Evolutionary conservation across 2,113 vertebrate genomes (phyloP).

Genomic region (Uria lomvia): DNA sequence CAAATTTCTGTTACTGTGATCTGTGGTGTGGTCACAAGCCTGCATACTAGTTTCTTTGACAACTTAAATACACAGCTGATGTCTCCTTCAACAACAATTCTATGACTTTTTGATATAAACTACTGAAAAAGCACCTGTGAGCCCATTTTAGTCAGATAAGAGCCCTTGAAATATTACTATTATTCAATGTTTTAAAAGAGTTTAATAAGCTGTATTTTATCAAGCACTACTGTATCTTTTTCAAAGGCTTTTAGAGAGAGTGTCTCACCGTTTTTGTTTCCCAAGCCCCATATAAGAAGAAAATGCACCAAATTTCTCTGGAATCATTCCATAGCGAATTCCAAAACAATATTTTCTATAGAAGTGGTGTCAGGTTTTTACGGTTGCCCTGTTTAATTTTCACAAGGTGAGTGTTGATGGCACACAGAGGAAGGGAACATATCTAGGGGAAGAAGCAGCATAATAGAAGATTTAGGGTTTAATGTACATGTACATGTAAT

Average conservation of each 20-base stretch:
- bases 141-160: not conserved
- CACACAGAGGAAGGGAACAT: not conserved
- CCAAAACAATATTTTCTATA: not conserved
- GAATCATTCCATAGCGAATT: not conserved
- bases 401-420: not conserved
- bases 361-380: not conserved
- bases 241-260: not conserved
- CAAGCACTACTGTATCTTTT: not conserved
- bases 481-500: not conserved
- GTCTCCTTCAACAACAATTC: not conserved
- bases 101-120: not conserved
- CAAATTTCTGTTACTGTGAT: not conserved
- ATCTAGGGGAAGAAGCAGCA: not conserved
- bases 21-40: not conserved
- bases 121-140: constrained; percentile 9
- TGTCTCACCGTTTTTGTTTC: not conserved
- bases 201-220: constrained; percentile 11
- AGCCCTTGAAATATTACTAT: not conserved
- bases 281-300: not conserved
- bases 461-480: not conserved
- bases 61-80: not conserved
- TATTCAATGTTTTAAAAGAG: not conserved
- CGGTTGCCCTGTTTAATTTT: not conserved
- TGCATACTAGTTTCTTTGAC: not conserved
- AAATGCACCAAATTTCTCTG: not conserved